These are phyloP conservation scores for Capreolus pygargus DNA, from an alignment of 2,113 vertebrate species.

Conservation along the genomic window DNA sequence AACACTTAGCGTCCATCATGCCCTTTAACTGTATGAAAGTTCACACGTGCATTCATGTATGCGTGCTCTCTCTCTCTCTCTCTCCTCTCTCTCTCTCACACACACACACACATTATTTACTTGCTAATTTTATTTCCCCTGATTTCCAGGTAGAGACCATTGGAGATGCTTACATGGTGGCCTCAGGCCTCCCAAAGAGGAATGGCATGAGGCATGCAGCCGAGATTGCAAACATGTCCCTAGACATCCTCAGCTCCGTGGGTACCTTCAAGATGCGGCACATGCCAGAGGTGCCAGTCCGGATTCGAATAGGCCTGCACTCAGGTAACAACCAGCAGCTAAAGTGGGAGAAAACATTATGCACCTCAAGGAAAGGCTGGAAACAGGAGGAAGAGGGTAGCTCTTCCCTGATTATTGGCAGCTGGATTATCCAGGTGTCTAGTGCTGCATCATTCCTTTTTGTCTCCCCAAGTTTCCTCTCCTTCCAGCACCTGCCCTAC, in stretches of 20 bases:
- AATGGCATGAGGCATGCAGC: conserved; percentile 93
- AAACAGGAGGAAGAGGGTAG: background rate
- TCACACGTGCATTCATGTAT: background rate
- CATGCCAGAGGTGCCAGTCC: conserved; percentile 91
- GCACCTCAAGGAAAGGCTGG: background rate
- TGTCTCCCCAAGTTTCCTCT: background rate
- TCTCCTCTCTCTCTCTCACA: too few species aligned
- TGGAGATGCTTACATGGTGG: conserved; percentile 79
- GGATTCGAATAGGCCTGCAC: conserved; percentile 92
- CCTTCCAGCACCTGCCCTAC: background rate
- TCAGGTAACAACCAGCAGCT: conserved; percentile 83
- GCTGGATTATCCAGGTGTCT: background rate
- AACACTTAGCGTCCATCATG: background rate
- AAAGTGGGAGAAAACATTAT: conserved; percentile 1
- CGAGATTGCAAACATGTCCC: conserved; percentile 94
- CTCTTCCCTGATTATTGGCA: background rate
- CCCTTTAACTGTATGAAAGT: background rate
- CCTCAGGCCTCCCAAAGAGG: conserved; percentile 91
- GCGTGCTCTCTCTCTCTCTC: background rate
- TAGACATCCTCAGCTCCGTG: conserved; percentile 94
- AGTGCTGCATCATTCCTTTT: background rate
- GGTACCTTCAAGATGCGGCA: conserved; percentile 93
- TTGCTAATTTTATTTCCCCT: background rate
- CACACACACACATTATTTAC: background rate
- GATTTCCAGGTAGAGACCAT: conserved; percentile 92